Conservation (phyloP, 2,113 vertebrate genomes). For the Hippoglossus stenolepis region DNA sequence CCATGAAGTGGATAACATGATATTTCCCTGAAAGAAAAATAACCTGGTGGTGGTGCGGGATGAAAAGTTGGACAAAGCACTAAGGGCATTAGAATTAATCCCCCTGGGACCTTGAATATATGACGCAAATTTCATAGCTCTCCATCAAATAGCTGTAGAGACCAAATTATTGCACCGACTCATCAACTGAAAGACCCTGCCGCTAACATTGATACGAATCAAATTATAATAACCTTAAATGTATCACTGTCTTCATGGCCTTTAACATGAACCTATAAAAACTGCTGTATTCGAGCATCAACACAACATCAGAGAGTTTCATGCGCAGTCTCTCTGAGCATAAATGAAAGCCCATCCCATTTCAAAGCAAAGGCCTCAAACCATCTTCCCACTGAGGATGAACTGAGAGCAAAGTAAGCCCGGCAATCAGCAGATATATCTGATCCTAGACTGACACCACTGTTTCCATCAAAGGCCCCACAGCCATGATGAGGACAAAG, state of each 20-base stretch:
- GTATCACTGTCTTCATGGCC: neutral
- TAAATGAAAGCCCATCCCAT: constrained; percentile 2
- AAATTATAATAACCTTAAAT: neutral
- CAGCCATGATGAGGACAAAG: neutral
- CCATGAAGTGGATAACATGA: neutral
- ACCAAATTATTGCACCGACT: neutral
- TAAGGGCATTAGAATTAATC: neutral
- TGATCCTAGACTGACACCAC: constrained; percentile 23
- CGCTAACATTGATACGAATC: neutral
- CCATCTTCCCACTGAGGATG: neutral
- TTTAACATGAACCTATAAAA: neutral
- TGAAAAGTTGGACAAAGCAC: neutral
- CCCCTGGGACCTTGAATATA: neutral
- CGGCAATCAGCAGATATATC: neutral
- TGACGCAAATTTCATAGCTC: neutral
- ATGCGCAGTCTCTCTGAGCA: neutral
- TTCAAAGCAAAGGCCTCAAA: constrained; percentile 22
- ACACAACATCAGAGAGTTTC: neutral
- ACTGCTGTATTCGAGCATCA: too few species aligned
- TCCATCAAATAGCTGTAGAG: neutral
- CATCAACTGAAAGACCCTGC: neutral
- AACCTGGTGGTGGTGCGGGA: neutral
- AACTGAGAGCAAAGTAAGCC: neutral
- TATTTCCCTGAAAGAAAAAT: neutral
- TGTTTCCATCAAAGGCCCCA: constrained; percentile 20